Conservation (phyloP, 30 jellyfish, hydroid and myxozoan genomes). For the Chrysaora quinquecirrha region DNA sequence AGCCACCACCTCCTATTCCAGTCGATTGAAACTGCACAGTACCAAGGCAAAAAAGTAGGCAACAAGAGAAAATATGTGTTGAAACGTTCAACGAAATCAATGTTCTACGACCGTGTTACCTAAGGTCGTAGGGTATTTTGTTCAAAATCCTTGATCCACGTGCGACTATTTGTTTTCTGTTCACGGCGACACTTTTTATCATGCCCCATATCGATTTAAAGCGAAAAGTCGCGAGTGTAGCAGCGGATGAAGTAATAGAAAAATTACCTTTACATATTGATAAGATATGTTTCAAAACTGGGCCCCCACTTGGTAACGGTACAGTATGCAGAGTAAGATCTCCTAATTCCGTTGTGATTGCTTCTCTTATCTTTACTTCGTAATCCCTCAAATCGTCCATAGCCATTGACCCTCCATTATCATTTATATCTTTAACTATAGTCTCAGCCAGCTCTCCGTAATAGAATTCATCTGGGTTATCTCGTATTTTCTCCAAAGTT, state of each 20-base stretch:
- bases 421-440: conserved; percentile 53
- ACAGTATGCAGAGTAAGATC: conserved; percentile 30
- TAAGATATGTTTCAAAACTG: conserved; percentile 53
- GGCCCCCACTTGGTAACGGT: conserved; percentile 76
- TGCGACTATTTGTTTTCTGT: too few species aligned
- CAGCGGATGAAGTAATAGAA: too few species aligned
- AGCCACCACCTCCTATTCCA: conserved; percentile 96
- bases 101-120: too few species aligned
- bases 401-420: conserved; percentile 71
- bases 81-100: too few species aligned
- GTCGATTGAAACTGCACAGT: conserved; percentile 76
- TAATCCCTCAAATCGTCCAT: conserved; percentile 65
- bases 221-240: too few species aligned
- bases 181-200: too few species aligned
- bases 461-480: conserved; percentile 78
- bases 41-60: too few species aligned
- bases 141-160: too few species aligned
- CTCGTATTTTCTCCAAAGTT: conserved; percentile 66
- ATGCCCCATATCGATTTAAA: too few species aligned
- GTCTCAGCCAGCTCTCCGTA: conserved; percentile 67
- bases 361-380: conserved; percentile 27
- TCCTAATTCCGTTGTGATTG: conserved; percentile 15
- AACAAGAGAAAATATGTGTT: too few species aligned
- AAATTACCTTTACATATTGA: conserved; percentile 67
- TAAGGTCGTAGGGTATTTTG: too few species aligned